phyloP scores from a whole-genome alignment of 1,140 invertebrate species.

The Eulimnadia texana region DNA sequence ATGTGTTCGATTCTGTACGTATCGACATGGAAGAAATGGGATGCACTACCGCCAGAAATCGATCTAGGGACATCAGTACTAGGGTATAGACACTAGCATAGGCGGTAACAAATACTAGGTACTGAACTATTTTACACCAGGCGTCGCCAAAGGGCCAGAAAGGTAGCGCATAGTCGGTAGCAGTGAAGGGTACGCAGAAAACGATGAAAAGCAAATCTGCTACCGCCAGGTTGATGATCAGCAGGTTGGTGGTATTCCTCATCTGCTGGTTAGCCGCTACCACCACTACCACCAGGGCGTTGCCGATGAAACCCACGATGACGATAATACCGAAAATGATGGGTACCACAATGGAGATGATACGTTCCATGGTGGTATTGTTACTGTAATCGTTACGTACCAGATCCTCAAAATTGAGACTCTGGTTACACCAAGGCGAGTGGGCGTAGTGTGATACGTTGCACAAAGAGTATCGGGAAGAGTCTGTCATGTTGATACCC shows the following conservation, averaged over 20 bases:
- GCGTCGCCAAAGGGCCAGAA: constrained; percentile 80
- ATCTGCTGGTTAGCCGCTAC: constrained; percentile 75
- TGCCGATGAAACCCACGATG: constrained; percentile 73
- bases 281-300: constrained; percentile 46
- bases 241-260: constrained; percentile 81
- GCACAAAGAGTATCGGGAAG: neutral
- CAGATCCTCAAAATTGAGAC: neutral
- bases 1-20: constrained; percentile 72
- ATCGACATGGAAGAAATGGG: constrained; percentile 78
- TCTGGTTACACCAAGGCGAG: constrained; percentile 2
- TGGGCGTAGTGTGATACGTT: constrained; percentile 3
- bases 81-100: constrained; percentile 87
- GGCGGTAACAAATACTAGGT: constrained; percentile 72
- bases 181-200: constrained; percentile 90
- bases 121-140: constrained; percentile 80
- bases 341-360: constrained; percentile 59
- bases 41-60: constrained; percentile 88
- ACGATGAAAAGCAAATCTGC: constrained; percentile 88
- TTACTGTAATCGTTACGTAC: constrained; percentile 12
- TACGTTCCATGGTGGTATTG: constrained; percentile 31
- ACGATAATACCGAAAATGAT: constrained; percentile 77
- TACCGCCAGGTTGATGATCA: constrained; percentile 74
- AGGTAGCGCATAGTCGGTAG: constrained; percentile 67
- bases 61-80: constrained; percentile 86
- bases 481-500: neutral